Base-by-base conservation (phyloP, 2,888 invertebrate species). In the Nipponacmea schrenckii region DNA sequence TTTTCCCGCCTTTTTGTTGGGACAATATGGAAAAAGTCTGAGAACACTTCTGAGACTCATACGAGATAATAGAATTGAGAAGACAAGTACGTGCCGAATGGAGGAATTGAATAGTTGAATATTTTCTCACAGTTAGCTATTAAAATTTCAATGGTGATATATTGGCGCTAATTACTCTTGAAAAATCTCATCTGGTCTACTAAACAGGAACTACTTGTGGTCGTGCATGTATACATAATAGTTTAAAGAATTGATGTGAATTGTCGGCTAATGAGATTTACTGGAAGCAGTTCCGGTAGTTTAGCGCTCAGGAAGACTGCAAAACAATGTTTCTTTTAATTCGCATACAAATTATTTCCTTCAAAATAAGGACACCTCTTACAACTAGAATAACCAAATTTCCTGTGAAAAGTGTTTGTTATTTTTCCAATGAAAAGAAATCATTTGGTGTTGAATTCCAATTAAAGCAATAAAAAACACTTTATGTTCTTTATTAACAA, bases 81-180 rank as follows among this genome's bases (percentile, higher is more conserved):
- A 56, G 56, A 56, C 56, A 56, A 56, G 56, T 56, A 24, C 56
- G 56, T 56, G 56, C 24, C 56, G 20, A 56, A 56, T 24, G 24
- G 20, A 20, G 12, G 56, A 24, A 56, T 56, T 56, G 24, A 56
- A 56, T 56, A 20, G 56, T 56, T 56, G 20, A 56, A 24, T 56
- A 56, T 56, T 56, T 56, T 56, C 56, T 56, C 56, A 56, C 56
- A 56, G 56, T 56, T 56, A 24, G 56, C 56, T 56, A 56, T 56
- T 56, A 56, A 56, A 56, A 56, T 10, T 24, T 56, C 20, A 56
- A 56, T 56, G 14, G 24, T 24, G 20, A 20, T 20, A 56, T 56
- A 56, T 56, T 56, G 56, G 24, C 24, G 56, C 56, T 56, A 56
- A 56, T 56, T 56, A 24, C 56, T 56, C 56, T 56, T 24, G 8